Evolutionary conservation across 2,797 vertebrate genomes (phyloP), one percentile per base, ranked within the genome.

Genomic region (Micromesistius poutassou): DNA sequence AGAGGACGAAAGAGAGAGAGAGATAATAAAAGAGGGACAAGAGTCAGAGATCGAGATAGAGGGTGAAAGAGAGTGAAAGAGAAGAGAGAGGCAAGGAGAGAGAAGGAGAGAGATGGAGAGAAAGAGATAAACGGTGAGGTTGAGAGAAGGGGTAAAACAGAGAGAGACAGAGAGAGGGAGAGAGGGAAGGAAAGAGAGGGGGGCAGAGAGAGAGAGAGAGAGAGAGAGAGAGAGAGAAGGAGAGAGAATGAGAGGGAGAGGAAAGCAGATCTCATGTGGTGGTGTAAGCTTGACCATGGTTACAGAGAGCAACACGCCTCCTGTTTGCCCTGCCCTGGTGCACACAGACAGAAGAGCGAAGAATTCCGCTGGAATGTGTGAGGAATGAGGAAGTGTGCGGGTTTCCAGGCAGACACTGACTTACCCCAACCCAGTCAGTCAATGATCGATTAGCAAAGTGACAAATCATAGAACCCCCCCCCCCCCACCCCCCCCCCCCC

Each of bases 321-420:
- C 73, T 42, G 68, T 73, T 28, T 46, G 40, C 74, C 70, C 36
- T 72, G 76, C 77, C 77, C 76, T 75, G 35, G 80, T 38, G 62
- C 80, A 50, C 81, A 83, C 82, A 76, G 42, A 85, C 78, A 81
- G 78, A 79, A 81, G 88, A 91, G 85, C 84, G 81, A 86, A 89
- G 84, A 50, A 77, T 87, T 77, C 78, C 30, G 82, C 36, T 79
- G 92, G 91, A 92, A 92, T 92, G 89, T 81, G 82, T 66, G 71
- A 71, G 90, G 82, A 83, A 83, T 83, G 82, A 83, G 82, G 82
- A 83, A 83, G 77, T 71, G 25, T 73, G 89, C 89, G 89, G 85
- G 78, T 73, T 73, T 79, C 42, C 74, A 30, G 81, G 73, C 46
- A 35, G 30, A 8, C 46, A 71, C 66, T 70, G 30, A 71, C 66